Evolutionary conservation across 2,888 invertebrate genomes (phyloP), one percentile per base, ranked within the genome.

Genomic region (Leptopilina myrica): DNA sequence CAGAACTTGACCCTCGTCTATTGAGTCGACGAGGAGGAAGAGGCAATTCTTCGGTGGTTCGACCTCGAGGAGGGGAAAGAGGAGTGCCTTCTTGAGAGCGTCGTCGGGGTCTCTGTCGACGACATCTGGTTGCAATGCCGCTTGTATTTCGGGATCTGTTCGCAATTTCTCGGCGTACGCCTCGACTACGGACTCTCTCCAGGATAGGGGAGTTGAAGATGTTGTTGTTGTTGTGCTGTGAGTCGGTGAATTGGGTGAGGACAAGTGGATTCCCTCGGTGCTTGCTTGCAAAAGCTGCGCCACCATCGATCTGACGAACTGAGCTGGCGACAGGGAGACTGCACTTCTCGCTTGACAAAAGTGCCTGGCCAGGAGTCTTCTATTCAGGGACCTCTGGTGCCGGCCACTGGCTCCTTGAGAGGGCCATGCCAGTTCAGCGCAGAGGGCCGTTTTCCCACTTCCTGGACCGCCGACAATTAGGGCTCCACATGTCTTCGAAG

Each of bases 391-490:
- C 56, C 96, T 92, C 89, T 96, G 96, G 86, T 96, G 95, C 64
- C 95, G 91, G 76, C 95, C 95, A 62, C 94, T 93, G 0, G 95
- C 93, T 0, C 95, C 95, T 12, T 92, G 93, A 0, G 95, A 95
- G 0, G 96, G 96, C 91, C 94, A 94, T 64, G 95, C 95, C 62
- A 97, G 91, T 89, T 98, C 97, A 79, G 95, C 95, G 89, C 97
- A 96, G 66, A 98, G 93, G 40, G 98, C 97, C 6, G 98, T 98
- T 91, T 99, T 99, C 0, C 99, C 99, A 85, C 97, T 97, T 26
- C 98, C 99, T 0, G 98, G 97, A 0, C 98, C 98, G 84, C 97
- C 98, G 81, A 98, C 93, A 77, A 99, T 95, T 67, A 98, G 93
- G 1, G 97, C 97, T 0, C 98, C 98, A 86, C 97, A 96, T 0